These are phyloP conservation scores for Nezara viridula DNA, from an alignment of 2,888 invertebrate genomes.

Conservation along the genomic window DNA sequence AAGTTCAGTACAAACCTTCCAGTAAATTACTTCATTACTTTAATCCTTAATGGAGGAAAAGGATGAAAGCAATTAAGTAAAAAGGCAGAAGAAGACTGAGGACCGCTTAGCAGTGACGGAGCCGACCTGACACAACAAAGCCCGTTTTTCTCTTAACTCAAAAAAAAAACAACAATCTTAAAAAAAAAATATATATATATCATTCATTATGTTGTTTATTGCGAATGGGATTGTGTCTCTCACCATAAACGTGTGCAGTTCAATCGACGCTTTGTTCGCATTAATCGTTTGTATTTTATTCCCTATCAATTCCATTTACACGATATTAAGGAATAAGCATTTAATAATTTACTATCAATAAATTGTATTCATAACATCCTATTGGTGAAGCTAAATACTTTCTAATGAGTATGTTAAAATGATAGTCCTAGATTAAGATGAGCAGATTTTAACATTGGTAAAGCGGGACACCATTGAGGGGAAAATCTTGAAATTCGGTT, in stretches of 20 bases:
- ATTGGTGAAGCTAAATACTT: no score
- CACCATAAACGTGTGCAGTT: not conserved
- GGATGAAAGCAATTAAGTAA: conserved; percentile 19
- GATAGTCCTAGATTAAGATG: no score
- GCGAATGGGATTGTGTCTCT: no score
- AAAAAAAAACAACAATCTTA: not conserved
- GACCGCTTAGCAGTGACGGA: not conserved
- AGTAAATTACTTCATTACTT: conserved; percentile 17
- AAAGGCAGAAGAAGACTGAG: not conserved
- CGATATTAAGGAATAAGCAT: no score
- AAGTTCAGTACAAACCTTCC: conserved; percentile 12
- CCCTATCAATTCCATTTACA: no score
- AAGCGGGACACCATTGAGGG: no score
- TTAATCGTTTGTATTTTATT: no score
- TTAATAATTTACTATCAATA: no score
- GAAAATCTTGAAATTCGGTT: no score
- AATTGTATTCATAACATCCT: no score
- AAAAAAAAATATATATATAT: not conserved
- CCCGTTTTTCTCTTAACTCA: not conserved
- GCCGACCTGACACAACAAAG: not conserved
- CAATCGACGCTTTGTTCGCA: not conserved
- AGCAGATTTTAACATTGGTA: no score
- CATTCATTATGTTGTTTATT: not conserved
- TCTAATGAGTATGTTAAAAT: no score
- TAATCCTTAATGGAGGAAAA: not conserved